phyloP scores from a whole-genome alignment of 2,888 invertebrate species.

The Cistogaster globosa region DNA sequence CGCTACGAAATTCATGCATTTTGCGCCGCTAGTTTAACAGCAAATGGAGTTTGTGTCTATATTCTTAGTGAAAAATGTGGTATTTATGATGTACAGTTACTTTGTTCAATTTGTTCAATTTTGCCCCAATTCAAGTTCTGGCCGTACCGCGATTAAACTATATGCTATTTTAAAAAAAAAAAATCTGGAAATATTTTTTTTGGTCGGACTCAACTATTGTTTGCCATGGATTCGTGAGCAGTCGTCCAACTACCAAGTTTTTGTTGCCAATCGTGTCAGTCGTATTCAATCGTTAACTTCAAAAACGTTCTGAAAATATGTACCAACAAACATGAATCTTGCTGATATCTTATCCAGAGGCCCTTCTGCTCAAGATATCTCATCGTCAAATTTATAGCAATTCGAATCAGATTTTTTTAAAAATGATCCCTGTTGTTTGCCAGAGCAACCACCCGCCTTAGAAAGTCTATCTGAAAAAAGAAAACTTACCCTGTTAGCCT shows the following conservation, averaged over 20 bases:
- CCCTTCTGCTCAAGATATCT: slow-evolving; percentile 21
- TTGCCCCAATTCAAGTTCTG: slow-evolving; percentile 39
- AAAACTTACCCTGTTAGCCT: slow-evolving; percentile 16
- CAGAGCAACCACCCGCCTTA: slow-evolving; percentile 6
- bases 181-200: slow-evolving; percentile 33
- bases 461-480: slow-evolving; percentile 27
- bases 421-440: background rate
- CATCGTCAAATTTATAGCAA: slow-evolving; percentile 15
- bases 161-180: background rate
- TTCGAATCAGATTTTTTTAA: slow-evolving; percentile 17
- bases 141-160: slow-evolving; percentile 57
- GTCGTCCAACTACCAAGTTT: background rate
- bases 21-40: slow-evolving; percentile 50
- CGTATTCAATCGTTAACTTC: slow-evolving; percentile 22
- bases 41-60: slow-evolving; percentile 43
- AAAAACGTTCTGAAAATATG: slow-evolving; percentile 15
- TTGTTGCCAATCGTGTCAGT: slow-evolving; percentile 25
- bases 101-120: slow-evolving; percentile 56
- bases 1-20: slow-evolving; percentile 54
- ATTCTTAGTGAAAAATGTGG: background rate
- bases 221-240: slow-evolving; percentile 44
- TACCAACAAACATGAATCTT: slow-evolving; percentile 16
- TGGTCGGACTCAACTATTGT: slow-evolving; percentile 59
- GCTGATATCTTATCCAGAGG: slow-evolving; percentile 58
- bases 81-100: slow-evolving; percentile 5